phyloP scores from a whole-genome alignment of 2,888 invertebrate genomes.

The Papilio gigon region DNA sequence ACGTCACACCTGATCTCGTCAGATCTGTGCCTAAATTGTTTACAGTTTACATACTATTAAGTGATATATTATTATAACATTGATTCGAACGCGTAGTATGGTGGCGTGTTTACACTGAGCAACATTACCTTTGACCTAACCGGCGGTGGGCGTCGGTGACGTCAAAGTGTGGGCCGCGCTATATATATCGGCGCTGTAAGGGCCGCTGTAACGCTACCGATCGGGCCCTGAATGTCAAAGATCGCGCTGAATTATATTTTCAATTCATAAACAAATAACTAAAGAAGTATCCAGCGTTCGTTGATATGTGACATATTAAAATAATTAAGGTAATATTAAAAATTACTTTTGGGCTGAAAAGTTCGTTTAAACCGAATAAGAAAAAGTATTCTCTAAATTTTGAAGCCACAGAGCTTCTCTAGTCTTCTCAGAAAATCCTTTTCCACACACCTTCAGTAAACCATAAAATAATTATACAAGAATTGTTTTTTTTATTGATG shows the following conservation, averaged over 20 bases:
- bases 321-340: not conserved
- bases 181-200: conserved; percentile 56
- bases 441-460: no score
- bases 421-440: no score
- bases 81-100: not conserved
- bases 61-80: not conserved
- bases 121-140: conserved; percentile 49
- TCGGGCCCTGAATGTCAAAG: conserved; percentile 35
- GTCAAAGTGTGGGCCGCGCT: conserved; percentile 59
- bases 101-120: not conserved
- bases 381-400: no score
- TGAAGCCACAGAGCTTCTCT: no score
- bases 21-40: no score
- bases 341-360: no score
- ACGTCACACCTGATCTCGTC: no score
- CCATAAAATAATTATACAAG: no score
- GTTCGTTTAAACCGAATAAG: no score
- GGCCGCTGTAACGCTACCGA: conserved; percentile 46
- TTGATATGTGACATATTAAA: not conserved
- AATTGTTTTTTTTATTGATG: no score
- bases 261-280: conserved; percentile 9
- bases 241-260: conserved; percentile 25
- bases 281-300: not conserved
- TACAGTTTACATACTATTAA: no score
- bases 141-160: conserved; percentile 54